phyloP scores from a whole-genome alignment of 1,140 invertebrate species.

The Heliconius melpomene region DNA sequence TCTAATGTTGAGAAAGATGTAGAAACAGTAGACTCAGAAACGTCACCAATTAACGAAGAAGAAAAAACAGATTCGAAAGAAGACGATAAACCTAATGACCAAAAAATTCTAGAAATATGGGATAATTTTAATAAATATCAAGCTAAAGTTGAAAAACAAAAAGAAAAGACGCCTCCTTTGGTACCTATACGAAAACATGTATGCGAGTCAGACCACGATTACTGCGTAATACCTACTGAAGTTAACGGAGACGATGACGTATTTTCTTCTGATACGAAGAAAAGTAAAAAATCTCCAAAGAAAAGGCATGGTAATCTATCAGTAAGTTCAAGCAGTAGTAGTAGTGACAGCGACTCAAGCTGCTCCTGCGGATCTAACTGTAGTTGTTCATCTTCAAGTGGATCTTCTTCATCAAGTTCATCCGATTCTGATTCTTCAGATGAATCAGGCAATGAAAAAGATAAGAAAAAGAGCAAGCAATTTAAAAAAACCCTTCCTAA shows the following conservation, averaged over 20 bases:
- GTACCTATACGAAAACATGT: conserved; percentile 80
- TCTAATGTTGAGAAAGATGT: conserved; percentile 40
- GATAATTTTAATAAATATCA: conserved; percentile 89
- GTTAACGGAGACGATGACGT: conserved; percentile 67
- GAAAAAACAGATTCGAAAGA: conserved; percentile 64
- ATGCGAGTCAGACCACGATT: conserved; percentile 85
- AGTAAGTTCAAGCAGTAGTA: conserved; percentile 85
- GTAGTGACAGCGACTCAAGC: conserved; percentile 88
- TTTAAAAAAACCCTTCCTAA: conserved; percentile 62
- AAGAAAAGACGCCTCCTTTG: conserved; percentile 74
- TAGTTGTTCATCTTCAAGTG: conserved; percentile 87
- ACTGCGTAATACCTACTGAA: conserved; percentile 81
- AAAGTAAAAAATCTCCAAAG: conserved; percentile 71
- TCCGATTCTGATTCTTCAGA: conserved; percentile 80
- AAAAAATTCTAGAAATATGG: conserved; percentile 86
- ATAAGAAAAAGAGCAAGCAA: conserved; percentile 68
- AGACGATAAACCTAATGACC: conserved; percentile 70
- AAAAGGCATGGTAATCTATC: conserved; percentile 75
- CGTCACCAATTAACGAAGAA: conserved; percentile 52
- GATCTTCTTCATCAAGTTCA: conserved; percentile 87
- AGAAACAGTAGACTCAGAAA: conserved; percentile 28
- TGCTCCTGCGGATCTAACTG: conserved; percentile 91
- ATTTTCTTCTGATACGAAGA: conserved; percentile 69
- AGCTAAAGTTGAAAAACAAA: conserved; percentile 79
- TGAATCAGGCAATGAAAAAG: conserved; percentile 67